Evolutionary conservation across 2,797 vertebrate genomes (phyloP).

Genomic region (Balearica regulorum): DNA sequence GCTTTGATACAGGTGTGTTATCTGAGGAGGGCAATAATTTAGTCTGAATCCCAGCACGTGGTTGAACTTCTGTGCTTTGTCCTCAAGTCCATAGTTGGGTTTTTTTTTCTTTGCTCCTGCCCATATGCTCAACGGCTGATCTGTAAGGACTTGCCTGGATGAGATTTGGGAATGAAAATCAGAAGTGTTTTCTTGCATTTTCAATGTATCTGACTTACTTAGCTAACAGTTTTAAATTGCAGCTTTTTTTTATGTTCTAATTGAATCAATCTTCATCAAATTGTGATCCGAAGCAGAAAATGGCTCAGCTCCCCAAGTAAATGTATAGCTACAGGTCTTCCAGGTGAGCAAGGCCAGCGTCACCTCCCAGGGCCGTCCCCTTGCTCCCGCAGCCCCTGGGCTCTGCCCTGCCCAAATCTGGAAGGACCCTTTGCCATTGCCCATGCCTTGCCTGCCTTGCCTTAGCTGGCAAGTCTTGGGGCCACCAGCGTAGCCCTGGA

Average conservation of each 20-base stretch:
- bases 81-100: neutral
- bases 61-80: neutral
- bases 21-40: neutral
- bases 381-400: neutral
- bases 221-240: neutral
- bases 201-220: fast-evolving
- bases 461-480: neutral
- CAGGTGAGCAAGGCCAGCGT: neutral
- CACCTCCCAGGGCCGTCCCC: neutral
- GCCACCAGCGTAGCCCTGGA: fast-evolving
- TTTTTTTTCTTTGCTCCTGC: neutral
- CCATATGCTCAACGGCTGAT: fast-evolving
- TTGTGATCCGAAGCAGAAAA: neutral
- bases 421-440: neutral
- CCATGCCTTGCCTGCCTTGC: neutral
- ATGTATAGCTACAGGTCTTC: neutral
- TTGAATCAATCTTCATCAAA: neutral
- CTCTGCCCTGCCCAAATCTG: fast-evolving
- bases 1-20: neutral
- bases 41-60: neutral
- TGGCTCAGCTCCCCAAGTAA: too few relatives aligned
- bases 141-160: neutral
- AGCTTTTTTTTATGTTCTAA: neutral
- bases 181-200: neutral
- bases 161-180: neutral